Conservation (phyloP, 2,888 invertebrate species). For the Arenicola marina region DNA sequence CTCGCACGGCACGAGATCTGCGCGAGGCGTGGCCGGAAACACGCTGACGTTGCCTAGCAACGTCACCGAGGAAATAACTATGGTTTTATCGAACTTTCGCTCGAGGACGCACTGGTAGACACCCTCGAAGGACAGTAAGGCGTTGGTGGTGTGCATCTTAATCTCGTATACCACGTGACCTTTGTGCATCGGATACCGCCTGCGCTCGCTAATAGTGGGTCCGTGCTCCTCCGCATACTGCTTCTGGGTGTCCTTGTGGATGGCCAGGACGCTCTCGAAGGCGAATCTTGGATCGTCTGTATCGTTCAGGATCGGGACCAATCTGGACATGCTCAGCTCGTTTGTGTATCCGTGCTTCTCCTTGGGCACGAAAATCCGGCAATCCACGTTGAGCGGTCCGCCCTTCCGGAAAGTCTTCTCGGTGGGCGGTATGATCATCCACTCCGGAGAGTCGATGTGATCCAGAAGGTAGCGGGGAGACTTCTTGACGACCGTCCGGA, state of each 20-base stretch:
- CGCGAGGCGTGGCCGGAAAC: background rate
- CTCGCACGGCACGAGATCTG: background rate
- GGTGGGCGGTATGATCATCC: slow-evolving; percentile 15
- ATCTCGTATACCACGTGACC: background rate
- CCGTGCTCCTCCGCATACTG: background rate
- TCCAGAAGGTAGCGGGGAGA: slow-evolving; percentile 3
- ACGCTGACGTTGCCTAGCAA: background rate
- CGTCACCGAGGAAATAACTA: background rate
- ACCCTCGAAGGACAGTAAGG: background rate
- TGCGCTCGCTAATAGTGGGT: background rate
- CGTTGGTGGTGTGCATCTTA: background rate
- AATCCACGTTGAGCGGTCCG: background rate
- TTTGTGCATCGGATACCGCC: no score
- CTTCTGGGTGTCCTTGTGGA: background rate
- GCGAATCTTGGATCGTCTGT: background rate
- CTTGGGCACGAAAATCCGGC: background rate
- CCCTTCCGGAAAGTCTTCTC: background rate
- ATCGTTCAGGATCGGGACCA: background rate
- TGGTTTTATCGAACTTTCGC: background rate
- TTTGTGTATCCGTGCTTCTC: background rate
- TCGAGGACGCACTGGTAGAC: background rate
- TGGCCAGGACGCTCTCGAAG: background rate
- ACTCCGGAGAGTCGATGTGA: slow-evolving; percentile 19
- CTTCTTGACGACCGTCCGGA: slow-evolving; percentile 2
- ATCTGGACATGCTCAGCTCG: no score